Conservation (phyloP, 2,113 vertebrate genomes). For the Spheniscus mendiculus region DNA sequence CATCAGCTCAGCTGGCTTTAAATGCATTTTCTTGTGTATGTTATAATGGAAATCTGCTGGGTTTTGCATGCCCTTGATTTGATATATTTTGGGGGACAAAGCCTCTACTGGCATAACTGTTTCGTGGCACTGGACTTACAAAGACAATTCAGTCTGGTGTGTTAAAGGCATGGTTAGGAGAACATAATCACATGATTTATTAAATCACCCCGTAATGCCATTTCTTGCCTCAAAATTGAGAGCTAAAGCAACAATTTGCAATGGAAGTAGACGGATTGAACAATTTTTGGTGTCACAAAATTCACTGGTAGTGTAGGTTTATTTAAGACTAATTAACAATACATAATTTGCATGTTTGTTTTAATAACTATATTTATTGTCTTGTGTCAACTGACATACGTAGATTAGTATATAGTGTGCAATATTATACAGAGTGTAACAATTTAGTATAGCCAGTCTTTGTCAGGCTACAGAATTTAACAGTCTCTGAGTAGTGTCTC, state of each 20-base stretch:
- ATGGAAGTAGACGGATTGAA: neutral
- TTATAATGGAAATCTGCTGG: neutral
- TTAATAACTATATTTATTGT: conserved; percentile 6
- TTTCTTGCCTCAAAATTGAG: neutral
- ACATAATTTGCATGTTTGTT: neutral
- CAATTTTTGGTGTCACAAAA: neutral
- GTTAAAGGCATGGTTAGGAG: neutral
- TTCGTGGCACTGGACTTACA: neutral
- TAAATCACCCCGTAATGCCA: neutral
- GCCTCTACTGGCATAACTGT: neutral
- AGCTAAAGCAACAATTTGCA: neutral
- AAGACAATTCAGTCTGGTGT: neutral
- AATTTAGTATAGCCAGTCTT: neutral
- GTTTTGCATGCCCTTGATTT: neutral
- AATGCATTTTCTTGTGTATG: neutral
- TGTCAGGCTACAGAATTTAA: neutral
- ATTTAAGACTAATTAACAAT: neutral
- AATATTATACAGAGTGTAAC: neutral
- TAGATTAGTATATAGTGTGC: neutral
- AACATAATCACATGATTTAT: neutral
- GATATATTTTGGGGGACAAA: neutral
- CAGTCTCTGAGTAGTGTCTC: neutral
- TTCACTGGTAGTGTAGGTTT: neutral
- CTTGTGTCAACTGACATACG: neutral
- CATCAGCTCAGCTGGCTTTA: neutral